Base-by-base conservation (phyloP, 2,888 invertebrate species). In the Dysmachus trigonus region DNA sequence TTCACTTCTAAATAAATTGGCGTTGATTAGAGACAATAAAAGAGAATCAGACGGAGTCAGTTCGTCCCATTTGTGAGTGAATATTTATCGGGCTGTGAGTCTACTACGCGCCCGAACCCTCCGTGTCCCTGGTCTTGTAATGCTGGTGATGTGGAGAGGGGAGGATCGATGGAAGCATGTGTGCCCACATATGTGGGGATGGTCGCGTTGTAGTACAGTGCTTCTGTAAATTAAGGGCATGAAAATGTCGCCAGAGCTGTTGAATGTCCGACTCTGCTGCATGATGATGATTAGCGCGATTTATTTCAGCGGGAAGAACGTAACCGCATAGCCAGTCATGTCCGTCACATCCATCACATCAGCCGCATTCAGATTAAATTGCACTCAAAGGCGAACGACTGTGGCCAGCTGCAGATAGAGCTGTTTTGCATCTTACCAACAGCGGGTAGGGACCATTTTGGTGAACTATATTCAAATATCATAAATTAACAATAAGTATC, bases 11-110 rank as follows among this genome's bases (percentile, higher is more conserved):
- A 87, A 85, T 86, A 84, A 86, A 86, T 86, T 86, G 86, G 84
- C 86, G 86, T 86, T 86, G 86, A 86, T 86, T 86, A 86, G 77
- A 86, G 84, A 77, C 85, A 85, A 85, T 85, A 76, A 85, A 85
- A 76, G 27, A 35, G 76, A 53, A 85, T 72, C 72, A 84, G 84
- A 27, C 62, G 33, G 71, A 82, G 22, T 38, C 27, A 38, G 73
- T 33, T 74, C 47, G 47, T 84, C 22, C 31, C 73, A 47, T 84
- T 35, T 35, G 41, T 47, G 35, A 84, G 30, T 73, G 73, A 84
- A 73, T 31, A 84, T 84, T 73, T 84, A 41, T 73, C 33, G 27
- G 31, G 41, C 27, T 71, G n/a, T n/a, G 27, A 30, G 72, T 38
- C 38, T 72, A 73, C 38, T 72, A 73, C 31, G 72, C 51, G 27